Evolutionary conservation across 2,888 invertebrate species (phyloP).

Genomic region (Trisateles emortualis): DNA sequence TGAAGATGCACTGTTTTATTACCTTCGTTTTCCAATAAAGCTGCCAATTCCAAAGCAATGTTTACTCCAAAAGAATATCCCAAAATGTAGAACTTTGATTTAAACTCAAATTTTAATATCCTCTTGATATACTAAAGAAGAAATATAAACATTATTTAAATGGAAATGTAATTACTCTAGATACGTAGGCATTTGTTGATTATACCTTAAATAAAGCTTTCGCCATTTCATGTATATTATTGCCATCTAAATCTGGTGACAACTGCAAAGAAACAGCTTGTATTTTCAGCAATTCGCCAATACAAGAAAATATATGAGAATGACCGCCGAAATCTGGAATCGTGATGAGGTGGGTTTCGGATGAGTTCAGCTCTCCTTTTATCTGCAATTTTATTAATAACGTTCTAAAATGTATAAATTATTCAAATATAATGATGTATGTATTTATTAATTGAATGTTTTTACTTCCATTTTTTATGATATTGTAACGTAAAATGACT

Average conservation of each 20-base stretch:
- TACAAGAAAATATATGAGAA: constrained; percentile 8
- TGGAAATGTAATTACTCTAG: too few relatives aligned
- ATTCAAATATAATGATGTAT: too few relatives aligned
- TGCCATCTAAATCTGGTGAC: constrained; percentile 9
- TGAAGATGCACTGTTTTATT: too few relatives aligned
- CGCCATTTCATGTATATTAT: constrained; percentile 16
- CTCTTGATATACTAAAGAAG: constrained; percentile 49
- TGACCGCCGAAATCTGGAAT: constrained; percentile 35
- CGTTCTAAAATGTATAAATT: neutral
- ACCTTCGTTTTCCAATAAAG: constrained; percentile 4
- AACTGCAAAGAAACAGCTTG: constrained; percentile 24
- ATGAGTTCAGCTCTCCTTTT: neutral
- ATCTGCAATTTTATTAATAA: neutral
- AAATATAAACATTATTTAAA: neutral
- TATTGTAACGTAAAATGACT: neutral
- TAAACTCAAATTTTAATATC: constrained; percentile 42
- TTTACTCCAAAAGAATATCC: constrained; percentile 10
- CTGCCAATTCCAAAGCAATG: constrained; percentile 6
- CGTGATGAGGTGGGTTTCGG: neutral
- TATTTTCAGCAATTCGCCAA: constrained; percentile 27
- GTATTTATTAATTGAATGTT: too few relatives aligned
- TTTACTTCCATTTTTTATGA: neutral
- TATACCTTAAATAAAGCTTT: neutral
- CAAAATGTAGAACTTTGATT: constrained; percentile 14
- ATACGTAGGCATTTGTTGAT: too few relatives aligned